A percentile compares a stretch with the other conserved stretches of the same genome.
Evolutionary conservation across 1,140 invertebrate genomes (phyloP).

Genomic region (Cherax destructor): DNA sequence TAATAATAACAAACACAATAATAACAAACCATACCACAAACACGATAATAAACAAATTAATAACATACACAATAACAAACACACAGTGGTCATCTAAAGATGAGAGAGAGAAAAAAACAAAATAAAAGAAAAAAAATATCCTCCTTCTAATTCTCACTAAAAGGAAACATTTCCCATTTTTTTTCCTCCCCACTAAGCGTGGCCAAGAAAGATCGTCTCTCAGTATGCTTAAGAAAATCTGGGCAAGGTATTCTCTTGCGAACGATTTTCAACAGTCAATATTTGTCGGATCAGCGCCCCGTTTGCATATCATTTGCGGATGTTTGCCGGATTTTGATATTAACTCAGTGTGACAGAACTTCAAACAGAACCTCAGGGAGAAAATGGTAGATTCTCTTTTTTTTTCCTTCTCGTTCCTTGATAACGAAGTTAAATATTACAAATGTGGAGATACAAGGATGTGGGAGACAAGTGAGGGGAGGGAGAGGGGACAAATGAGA

Average conservation of each 20-base stretch:
- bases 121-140: too few relatives aligned
- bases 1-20: too few relatives aligned
- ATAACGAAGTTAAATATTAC: constrained; percentile 11
- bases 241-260: background rate
- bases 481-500: background rate
- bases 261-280: constrained; percentile 27
- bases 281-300: constrained; percentile 28
- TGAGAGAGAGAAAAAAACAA: too few relatives aligned
- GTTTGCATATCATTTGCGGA: constrained; percentile 35
- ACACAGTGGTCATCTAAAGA: too few relatives aligned
- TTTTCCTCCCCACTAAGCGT: background rate
- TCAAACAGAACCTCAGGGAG: background rate
- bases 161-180: background rate
- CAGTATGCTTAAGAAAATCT: background rate
- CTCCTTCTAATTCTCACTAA: too few relatives aligned
- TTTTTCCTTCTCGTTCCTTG: background rate
- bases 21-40: too few relatives aligned
- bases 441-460: background rate
- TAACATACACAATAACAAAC: too few relatives aligned
- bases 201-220: background rate
- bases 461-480: background rate
- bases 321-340: constrained; percentile 39
- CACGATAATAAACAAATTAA: too few relatives aligned
- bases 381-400: constrained; percentile 1
- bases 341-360: constrained; percentile 5